Evolutionary conservation across 2,113 vertebrate genomes (phyloP), one percentile per base, ranked within the genome.

Genomic region (Paracanthobrama guichenoti): DNA sequence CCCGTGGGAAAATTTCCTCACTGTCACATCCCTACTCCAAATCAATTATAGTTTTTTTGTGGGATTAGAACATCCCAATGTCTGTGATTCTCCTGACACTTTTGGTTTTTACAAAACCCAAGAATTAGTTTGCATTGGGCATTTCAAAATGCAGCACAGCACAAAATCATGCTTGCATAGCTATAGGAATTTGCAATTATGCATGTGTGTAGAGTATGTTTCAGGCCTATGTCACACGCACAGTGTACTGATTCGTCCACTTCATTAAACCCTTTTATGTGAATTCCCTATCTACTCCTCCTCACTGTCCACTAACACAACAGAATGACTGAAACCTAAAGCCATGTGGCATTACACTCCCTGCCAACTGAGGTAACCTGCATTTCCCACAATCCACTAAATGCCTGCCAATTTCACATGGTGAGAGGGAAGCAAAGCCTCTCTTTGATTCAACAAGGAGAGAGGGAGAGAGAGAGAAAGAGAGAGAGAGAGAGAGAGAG

Each of bases 331-430:
- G 13, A 50, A 48, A 50, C 44, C 79, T 31, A 66, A 67, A 67
- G 60, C 79, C 79, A 67, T 81, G 77, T 79, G 79, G 62, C 60
- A 69, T 67, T 69, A 64, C 42, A 53, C 46, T 67, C 12, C 11
- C 26, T 53, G 62, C 79, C 60, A 66, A 81, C 18, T 50, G 13
- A 46, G 9, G 22, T n/a, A 79, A 78, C 75, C 53, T 78, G 75
- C 31, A 78, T 59, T 64, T 60, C 57, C 7, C 35, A 55, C 18
- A 53, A 57, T 76, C 28, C 74, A 28, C 59, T 28, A 64, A 18
- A 79, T 11, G 59, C n/a, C 77, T 79, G 59, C 59, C 59, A 79
- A 79, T 28, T 26, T 79, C n/a, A 35, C 60, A 48, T n/a, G 57
- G 78, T 50, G 24, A 64, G 44, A 67, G 77, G 6, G 14, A 62